phyloP scores from a whole-genome alignment of 1,140 invertebrate genomes.

The Parapsyche elsis region DNA sequence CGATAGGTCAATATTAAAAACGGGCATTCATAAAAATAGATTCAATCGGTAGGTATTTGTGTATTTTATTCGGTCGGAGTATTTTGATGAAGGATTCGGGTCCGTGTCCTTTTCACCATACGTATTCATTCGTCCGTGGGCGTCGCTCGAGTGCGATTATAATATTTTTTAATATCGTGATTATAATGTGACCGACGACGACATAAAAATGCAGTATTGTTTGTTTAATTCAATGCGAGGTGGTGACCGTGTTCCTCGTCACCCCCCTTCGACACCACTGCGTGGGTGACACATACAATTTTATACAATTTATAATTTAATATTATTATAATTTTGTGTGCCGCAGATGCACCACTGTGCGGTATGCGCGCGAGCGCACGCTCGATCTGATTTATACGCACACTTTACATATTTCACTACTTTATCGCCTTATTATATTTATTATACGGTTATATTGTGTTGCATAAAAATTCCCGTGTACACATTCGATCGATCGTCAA shows the following conservation, averaged over 20 bases:
- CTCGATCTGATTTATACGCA: background rate
- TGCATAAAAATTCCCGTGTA: no score
- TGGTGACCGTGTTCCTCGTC: constrained; percentile 38
- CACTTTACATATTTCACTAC: background rate
- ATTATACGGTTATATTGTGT: no score
- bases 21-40: no score
- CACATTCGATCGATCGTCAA: no score
- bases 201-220: constrained; percentile 49
- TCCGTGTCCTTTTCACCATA: background rate
- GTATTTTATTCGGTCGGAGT: no score
- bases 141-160: constrained; percentile 26
- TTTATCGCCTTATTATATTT: no score
- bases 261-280: background rate
- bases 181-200: constrained; percentile 13
- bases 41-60: no score
- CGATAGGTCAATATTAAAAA: no score
- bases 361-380: no score
- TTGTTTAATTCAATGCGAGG: constrained; percentile 48
- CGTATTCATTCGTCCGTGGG: background rate
- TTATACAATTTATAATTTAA: background rate
- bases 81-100: background rate
- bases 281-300: background rate
- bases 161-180: constrained; percentile 43
- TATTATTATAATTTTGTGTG: no score
- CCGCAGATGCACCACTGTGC: no score